These are phyloP conservation scores for Mesorhabditis spiculigera DNA, from an alignment of 2,888 invertebrate species.

Conservation along the genomic window DNA sequence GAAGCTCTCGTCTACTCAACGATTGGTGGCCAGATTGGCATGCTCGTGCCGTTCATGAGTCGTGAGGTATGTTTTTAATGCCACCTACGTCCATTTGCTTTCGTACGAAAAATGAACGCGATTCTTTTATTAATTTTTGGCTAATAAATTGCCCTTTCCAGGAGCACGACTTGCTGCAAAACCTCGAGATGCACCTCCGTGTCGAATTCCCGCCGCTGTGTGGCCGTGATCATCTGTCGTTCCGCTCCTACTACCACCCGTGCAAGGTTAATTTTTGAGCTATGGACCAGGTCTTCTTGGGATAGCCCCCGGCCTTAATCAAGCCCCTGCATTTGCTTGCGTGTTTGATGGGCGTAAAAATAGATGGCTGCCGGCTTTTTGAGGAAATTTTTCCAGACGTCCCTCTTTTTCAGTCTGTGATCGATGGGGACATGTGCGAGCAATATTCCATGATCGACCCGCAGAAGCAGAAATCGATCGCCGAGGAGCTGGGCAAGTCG, in stretches of 20 bases:
- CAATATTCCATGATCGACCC: constrained; percentile 94
- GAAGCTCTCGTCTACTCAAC: constrained; percentile 95
- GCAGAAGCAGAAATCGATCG: constrained; percentile 87
- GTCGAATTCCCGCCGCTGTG: constrained; percentile 92
- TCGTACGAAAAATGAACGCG: too few relatives aligned
- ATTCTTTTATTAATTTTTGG: constrained; percentile 15
- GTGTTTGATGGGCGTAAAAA: too few relatives aligned
- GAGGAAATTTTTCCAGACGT: constrained; percentile 5
- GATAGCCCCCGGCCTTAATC: too few relatives aligned
- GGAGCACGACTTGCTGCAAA: constrained; percentile 98
- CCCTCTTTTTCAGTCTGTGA: constrained; percentile 75
- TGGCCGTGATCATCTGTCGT: constrained; percentile 94
- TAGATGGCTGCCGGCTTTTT: constrained; percentile 29
- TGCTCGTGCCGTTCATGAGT: constrained; percentile 87
- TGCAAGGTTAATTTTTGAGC: constrained; percentile 73
- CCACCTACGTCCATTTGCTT: background rate
- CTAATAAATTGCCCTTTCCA: constrained; percentile 59
- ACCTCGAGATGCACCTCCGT: constrained; percentile 98
- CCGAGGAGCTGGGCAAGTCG: constrained; percentile 87
- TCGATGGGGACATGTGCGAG: constrained; percentile 97
- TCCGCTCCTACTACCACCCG: constrained; percentile 92
- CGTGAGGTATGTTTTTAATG: constrained; percentile 65
- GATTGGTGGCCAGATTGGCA: constrained; percentile 84
- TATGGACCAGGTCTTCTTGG: background rate
- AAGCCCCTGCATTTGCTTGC: too few relatives aligned